Conservation (phyloP, 2,888 invertebrate genomes). For the Limnephilus marmoratus region DNA sequence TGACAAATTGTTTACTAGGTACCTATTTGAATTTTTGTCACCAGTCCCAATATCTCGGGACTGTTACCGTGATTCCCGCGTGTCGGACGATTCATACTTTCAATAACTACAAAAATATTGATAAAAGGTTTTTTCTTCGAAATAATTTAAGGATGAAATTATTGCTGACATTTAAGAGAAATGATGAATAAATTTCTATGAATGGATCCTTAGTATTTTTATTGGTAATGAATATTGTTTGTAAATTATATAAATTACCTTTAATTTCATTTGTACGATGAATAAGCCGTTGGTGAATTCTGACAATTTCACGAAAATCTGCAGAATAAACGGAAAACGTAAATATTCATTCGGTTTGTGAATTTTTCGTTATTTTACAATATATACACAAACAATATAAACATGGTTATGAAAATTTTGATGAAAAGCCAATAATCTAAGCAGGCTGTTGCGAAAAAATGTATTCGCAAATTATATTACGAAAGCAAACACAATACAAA, state of each 20-base stretch:
- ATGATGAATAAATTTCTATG: not conserved
- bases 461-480: not conserved
- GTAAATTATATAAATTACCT: not conserved
- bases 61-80: too few species aligned
- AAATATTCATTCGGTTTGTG: not conserved
- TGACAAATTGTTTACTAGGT: too few species aligned
- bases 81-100: too few species aligned
- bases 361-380: too few species aligned
- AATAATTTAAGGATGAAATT: too few species aligned
- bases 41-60: too few species aligned
- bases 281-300: not conserved
- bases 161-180: not conserved
- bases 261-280: not conserved
- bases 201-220: not conserved
- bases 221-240: not conserved
- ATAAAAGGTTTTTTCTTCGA: too few species aligned
- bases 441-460: not conserved
- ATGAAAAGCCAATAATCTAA: not conserved
- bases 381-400: not conserved
- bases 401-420: not conserved
- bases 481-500: not conserved
- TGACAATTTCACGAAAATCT: not conserved
- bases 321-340: not conserved
- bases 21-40: too few species aligned
- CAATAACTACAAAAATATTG: too few species aligned